Percentiles rank a stretch among this genome's conserved stretches.
These are phyloP conservation scores for Zaprionus vittiger DNA, from an alignment of 1,140 invertebrate genomes.

Conservation along the genomic window DNA sequence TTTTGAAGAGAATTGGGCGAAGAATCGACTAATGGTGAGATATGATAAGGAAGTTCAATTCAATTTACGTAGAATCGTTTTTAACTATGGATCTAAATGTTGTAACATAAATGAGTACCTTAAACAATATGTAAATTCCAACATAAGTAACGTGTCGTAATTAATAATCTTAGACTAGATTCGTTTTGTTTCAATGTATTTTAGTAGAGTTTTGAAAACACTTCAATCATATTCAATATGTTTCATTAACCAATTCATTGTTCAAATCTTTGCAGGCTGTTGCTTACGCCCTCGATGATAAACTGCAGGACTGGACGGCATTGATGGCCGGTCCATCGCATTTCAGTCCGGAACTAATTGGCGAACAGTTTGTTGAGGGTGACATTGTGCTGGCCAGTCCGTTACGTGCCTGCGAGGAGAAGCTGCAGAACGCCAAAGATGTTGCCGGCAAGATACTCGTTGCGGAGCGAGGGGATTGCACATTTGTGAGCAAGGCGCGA, in stretches of 20 bases:
- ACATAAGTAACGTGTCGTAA: background rate
- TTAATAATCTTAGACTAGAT: background rate
- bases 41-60: slow-evolving; percentile 1
- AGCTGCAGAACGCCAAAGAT: slow-evolving; percentile 85
- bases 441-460: slow-evolving; percentile 92
- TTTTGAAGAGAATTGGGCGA: slow-evolving; percentile 15
- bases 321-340: slow-evolving; percentile 94
- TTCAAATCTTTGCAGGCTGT: slow-evolving; percentile 83
- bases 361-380: slow-evolving; percentile 86
- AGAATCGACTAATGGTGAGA: slow-evolving; percentile 26
- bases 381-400: slow-evolving; percentile 89
- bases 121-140: background rate
- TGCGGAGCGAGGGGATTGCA: slow-evolving; percentile 95
- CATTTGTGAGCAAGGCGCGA: slow-evolving; percentile 97
- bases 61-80: background rate
- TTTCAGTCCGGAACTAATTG: slow-evolving; percentile 92
- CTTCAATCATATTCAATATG: background rate
- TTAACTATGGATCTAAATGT: background rate
- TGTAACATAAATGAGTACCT: background rate
- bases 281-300: slow-evolving; percentile 84
- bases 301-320: slow-evolving; percentile 77
- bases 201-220: background rate
- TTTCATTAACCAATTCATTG: background rate
- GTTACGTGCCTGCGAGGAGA: slow-evolving; percentile 87
- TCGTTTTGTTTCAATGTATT: background rate